Percentiles rank a stretch among this genome's conserved stretches.
Conservation (phyloP, 2,797 vertebrate species). For the Acomys russatus region DNA sequence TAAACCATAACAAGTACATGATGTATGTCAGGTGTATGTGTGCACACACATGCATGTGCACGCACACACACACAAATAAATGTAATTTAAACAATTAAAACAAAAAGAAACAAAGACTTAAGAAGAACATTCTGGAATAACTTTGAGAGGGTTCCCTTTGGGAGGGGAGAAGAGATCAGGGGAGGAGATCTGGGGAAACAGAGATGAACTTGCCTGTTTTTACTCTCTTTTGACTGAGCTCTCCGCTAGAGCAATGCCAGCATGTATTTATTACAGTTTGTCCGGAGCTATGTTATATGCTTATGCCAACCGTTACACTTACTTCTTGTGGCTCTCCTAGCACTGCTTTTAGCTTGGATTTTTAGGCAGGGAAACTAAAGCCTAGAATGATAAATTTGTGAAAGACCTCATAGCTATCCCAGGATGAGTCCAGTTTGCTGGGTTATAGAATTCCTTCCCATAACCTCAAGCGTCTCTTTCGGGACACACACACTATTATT, state of each 20-base stretch:
- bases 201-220: background rate
- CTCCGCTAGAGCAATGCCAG: background rate
- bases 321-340: background rate
- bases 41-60: background rate
- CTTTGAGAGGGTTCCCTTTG: background rate
- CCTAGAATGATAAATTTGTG: background rate
- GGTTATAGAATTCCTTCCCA: background rate
- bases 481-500: background rate
- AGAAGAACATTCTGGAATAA: conserved; percentile 18
- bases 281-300: background rate
- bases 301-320: background rate
- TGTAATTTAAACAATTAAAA: background rate
- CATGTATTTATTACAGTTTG: background rate
- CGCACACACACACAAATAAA: background rate
- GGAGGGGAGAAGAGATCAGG: background rate
- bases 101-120: background rate
- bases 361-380: background rate
- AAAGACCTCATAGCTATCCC: background rate
- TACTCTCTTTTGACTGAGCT: background rate
- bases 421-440: background rate
- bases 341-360: background rate
- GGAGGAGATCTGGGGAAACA: background rate
- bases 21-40: background rate
- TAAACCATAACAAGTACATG: background rate
- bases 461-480: background rate